Evolutionary conservation across 2,888 invertebrate genomes (phyloP).

Genomic region (Teleiodes luculella): DNA sequence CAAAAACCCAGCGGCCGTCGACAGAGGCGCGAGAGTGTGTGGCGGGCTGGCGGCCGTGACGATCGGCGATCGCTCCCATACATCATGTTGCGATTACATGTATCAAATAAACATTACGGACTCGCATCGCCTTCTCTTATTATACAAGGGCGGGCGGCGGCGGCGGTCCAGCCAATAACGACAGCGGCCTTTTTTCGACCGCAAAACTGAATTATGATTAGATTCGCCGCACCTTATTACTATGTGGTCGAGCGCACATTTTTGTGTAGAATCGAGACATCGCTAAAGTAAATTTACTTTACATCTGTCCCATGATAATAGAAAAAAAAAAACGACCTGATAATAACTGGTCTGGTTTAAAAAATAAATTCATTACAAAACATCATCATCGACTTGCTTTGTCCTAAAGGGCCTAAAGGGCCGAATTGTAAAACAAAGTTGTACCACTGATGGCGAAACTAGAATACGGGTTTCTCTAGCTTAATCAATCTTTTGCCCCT

Average conservation of each 20-base stretch:
- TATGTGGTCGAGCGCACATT: slow-evolving; percentile 5
- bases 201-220: slow-evolving; percentile 56
- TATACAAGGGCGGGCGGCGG: slow-evolving; percentile 50
- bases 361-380: too few species aligned
- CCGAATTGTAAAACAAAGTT: too few species aligned
- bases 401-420: too few species aligned
- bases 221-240: slow-evolving; percentile 39
- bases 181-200: slow-evolving; percentile 50
- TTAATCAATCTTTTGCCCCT: too few species aligned
- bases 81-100: slow-evolving; percentile 73
- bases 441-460: too few species aligned
- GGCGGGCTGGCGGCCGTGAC: slow-evolving; percentile 7
- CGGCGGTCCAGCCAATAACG: slow-evolving; percentile 53
- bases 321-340: too few species aligned
- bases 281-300: not conserved
- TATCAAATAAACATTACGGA: slow-evolving; percentile 75
- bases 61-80: slow-evolving; percentile 49
- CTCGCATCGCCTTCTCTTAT: slow-evolving; percentile 56
- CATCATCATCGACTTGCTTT: too few species aligned
- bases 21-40: slow-evolving; percentile 18
- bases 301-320: too few species aligned
- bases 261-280: not conserved
- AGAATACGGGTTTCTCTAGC: too few species aligned
- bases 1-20: slow-evolving; percentile 58
- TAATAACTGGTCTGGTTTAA: too few species aligned